phyloP scores from a whole-genome alignment of 2,888 invertebrate genomes.

The Hipparchia sbordonii region DNA sequence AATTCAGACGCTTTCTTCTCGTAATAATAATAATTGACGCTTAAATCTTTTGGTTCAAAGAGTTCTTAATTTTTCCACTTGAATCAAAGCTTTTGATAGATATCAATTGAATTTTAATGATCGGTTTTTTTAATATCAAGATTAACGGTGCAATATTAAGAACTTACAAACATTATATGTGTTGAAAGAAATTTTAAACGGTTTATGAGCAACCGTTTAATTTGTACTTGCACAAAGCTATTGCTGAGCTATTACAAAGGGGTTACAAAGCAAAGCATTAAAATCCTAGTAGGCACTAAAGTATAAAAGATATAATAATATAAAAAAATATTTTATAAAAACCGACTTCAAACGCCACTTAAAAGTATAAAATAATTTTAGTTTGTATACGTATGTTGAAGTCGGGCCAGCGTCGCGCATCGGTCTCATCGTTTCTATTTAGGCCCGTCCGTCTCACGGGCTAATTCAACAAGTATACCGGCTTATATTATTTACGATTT shows the following conservation, averaged over 20 bases:
- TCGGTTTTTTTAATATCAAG: background rate
- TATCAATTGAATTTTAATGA: slow-evolving; percentile 4
- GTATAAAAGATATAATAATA: slow-evolving; percentile 13
- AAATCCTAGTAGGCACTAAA: background rate
- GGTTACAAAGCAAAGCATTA: background rate
- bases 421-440: too few species aligned
- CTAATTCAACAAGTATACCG: too few species aligned
- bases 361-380: too few species aligned
- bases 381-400: too few species aligned
- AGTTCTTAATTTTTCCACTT: slow-evolving; percentile 12
- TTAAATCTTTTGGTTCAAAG: slow-evolving; percentile 5
- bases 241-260: background rate
- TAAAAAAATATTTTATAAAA: too few species aligned
- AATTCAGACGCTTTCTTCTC: slow-evolving; percentile 15
- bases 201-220: background rate
- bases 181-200: background rate
- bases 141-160: background rate
- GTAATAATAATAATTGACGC: slow-evolving; percentile 25
- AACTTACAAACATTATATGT: background rate
- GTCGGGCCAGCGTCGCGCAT: too few species aligned
- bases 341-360: too few species aligned
- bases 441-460: too few species aligned
- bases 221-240: background rate
- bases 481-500: too few species aligned
- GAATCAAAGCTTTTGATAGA: slow-evolving; percentile 14